Evolutionary conservation across 2,797 vertebrate genomes (phyloP).

Genomic region (Mus minutoides): DNA sequence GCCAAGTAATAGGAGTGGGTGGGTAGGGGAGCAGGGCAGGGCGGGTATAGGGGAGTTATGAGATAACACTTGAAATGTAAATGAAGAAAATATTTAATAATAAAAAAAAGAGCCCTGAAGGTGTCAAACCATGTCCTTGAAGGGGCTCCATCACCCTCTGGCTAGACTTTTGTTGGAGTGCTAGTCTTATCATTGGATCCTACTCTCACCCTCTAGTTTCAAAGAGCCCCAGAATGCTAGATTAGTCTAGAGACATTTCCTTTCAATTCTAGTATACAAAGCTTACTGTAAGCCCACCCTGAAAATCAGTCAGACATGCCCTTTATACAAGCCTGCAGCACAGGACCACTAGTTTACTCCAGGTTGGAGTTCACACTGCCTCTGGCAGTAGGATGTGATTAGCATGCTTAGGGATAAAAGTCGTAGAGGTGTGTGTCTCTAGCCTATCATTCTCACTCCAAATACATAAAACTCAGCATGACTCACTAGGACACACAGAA

Average conservation of each 20-base stretch:
- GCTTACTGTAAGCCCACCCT: rapidly evolving
- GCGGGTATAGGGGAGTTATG: too few species aligned
- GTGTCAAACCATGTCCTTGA: neutral
- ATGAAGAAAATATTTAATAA: too few species aligned
- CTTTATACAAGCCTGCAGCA: neutral
- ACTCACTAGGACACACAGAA: neutral
- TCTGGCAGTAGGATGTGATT: neutral
- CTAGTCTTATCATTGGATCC: neutral
- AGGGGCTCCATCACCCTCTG: neutral
- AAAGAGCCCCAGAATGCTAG: too few species aligned
- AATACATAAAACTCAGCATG: neutral
- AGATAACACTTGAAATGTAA: too few species aligned
- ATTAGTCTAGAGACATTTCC: neutral
- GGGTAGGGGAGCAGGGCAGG: too few species aligned
- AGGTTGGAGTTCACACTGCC: neutral
- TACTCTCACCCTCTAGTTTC: neutral
- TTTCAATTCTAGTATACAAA: neutral
- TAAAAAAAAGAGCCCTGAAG: neutral
- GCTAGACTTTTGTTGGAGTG: neutral
- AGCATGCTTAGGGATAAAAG: constrained; percentile 25
- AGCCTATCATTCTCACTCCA: neutral
- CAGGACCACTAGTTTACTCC: neutral
- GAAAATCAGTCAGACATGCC: neutral
- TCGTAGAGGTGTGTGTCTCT: neutral
- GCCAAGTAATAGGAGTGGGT: too few species aligned